Conservation (phyloP, 1,140 invertebrate species). For the Bombus balteatus region DNA sequence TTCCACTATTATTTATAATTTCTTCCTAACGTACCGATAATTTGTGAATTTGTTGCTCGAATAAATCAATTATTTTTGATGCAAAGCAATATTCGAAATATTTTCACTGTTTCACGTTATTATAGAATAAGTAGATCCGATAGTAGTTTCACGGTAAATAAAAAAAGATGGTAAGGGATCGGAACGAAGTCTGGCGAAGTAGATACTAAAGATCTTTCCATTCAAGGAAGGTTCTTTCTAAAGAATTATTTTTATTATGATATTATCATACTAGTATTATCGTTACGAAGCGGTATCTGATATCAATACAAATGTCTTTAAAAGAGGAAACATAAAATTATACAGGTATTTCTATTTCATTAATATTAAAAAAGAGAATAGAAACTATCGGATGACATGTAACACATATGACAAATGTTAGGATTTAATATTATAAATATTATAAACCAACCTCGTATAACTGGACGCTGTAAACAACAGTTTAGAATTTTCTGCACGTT, state of each 20-base stretch:
- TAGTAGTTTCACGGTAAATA: neutral
- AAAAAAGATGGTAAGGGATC: neutral
- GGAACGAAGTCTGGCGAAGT: too few relatives aligned
- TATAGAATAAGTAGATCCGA: too few relatives aligned
- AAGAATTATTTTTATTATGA: neutral
- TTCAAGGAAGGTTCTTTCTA: neutral
- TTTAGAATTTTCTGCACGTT: neutral
- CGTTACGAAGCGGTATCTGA: neutral
- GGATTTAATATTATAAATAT: too few relatives aligned
- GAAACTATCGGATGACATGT: too few relatives aligned
- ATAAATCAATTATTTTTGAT: neutral
- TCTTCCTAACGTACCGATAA: neutral
- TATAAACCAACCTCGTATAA: neutral
- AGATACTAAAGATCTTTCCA: neutral
- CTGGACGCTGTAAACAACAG: neutral
- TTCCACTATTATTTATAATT: neutral
- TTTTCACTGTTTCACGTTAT: too few relatives aligned
- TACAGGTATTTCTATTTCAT: too few relatives aligned
- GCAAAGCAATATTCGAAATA: neutral
- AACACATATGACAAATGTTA: too few relatives aligned
- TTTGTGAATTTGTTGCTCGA: neutral
- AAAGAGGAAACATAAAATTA: too few relatives aligned
- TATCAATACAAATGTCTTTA: neutral
- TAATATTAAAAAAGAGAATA: too few relatives aligned
- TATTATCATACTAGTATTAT: neutral